Evolutionary conservation across 1,140 invertebrate genomes (phyloP).

Genomic region (Drosophila quadrilineata): DNA sequence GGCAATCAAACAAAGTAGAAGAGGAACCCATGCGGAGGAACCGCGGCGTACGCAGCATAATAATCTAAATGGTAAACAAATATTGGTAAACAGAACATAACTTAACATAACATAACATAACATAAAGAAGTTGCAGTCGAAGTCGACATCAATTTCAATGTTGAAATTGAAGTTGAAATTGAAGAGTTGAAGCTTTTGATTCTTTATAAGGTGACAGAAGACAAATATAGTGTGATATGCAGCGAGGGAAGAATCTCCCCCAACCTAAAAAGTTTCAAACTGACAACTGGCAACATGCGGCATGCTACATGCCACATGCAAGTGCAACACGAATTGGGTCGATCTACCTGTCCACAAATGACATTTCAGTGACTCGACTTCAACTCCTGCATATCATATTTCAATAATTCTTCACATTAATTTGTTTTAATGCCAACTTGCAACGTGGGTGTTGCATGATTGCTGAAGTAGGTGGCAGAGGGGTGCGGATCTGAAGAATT

Average conservation of each 20-base stretch:
- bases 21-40: conserved; percentile 32
- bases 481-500: conserved; percentile 1
- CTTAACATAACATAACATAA: too few species aligned
- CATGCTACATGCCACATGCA: too few species aligned
- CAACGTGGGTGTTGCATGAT: conserved; percentile 46
- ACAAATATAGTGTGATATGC: conserved; percentile 41
- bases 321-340: conserved; percentile 66
- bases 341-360: conserved; percentile 26
- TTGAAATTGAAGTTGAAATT: not conserved
- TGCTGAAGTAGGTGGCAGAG: not conserved
- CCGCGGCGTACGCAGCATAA: conserved; percentile 62
- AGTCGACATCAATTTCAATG: too few species aligned
- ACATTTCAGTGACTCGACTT: not conserved
- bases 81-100: conserved; percentile 43
- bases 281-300: too few species aligned
- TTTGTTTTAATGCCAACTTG: conserved; percentile 55
- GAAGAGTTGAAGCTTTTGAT: conserved; percentile 29
- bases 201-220: conserved; percentile 26
- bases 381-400: conserved; percentile 46
- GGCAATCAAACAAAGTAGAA: conserved; percentile 71
- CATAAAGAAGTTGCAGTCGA: too few species aligned
- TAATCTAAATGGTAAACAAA: conserved; percentile 77
- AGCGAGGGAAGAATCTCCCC: too few species aligned
- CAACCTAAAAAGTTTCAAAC: conserved; percentile 36
- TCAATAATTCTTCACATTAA: conserved; percentile 62